These are phyloP conservation scores for Neolamprologus fasciatus DNA, from an alignment of 2,113 vertebrate species.

Conservation along the genomic window DNA sequence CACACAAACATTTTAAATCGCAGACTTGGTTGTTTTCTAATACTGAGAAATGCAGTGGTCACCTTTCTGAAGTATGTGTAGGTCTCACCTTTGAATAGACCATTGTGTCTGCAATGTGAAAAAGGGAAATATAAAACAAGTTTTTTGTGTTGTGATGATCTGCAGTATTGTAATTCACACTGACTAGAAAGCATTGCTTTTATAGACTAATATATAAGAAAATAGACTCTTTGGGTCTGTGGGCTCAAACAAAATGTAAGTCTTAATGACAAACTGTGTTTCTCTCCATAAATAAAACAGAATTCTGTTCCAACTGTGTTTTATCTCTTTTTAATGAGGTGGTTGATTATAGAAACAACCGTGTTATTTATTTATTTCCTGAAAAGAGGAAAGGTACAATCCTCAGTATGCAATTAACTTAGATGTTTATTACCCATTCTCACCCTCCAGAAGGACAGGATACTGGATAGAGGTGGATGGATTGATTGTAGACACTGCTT, in stretches of 20 bases:
- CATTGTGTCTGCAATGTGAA: slow-evolving; percentile 28
- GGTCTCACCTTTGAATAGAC: slow-evolving; percentile 39
- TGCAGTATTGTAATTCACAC: slow-evolving; percentile 65
- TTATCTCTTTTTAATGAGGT: background rate
- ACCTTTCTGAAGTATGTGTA: slow-evolving; percentile 52
- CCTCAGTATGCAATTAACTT: background rate
- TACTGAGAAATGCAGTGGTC: slow-evolving; percentile 27
- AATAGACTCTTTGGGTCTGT: slow-evolving; percentile 73
- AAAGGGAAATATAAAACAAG: slow-evolving; percentile 45
- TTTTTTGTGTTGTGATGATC: slow-evolving; percentile 61
- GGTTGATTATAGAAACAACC: background rate
- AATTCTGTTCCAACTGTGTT: slow-evolving; percentile 53
- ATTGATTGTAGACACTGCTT: background rate
- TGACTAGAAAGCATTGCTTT: slow-evolving; percentile 67
- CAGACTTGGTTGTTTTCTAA: slow-evolving; percentile 45
- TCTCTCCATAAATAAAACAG: slow-evolving; percentile 72
- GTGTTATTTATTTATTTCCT: background rate
- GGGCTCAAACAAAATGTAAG: slow-evolving; percentile 82
- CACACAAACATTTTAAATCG: slow-evolving; percentile 39
- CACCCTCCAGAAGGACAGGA: background rate
- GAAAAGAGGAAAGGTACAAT: background rate
- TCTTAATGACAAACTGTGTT: slow-evolving; percentile 80
- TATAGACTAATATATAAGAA: slow-evolving; percentile 61
- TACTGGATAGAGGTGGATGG: background rate
- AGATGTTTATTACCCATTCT: background rate